Conservation (phyloP, 2,888 invertebrate genomes). For the Poecilobothrus nobilitatus region DNA sequence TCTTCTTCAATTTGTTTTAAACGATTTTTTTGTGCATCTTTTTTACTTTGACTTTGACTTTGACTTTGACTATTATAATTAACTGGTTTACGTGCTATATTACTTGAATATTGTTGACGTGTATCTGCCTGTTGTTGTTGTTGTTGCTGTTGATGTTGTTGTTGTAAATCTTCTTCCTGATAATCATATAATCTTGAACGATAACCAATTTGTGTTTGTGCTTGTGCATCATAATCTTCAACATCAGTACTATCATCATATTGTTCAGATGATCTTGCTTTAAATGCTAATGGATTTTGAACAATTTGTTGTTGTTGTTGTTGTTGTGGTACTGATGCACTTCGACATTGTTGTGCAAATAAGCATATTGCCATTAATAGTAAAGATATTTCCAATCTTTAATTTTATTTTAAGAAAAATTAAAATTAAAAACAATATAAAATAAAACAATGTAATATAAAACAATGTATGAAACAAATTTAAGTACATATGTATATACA, state of each 20-base stretch:
- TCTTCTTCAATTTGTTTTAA: constrained; percentile 51
- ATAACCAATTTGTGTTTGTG: constrained; percentile 41
- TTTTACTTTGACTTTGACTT: constrained; percentile 22
- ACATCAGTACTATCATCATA: constrained; percentile 21
- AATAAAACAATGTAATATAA: not conserved
- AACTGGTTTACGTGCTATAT: constrained; percentile 31
- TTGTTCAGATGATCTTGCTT: constrained; percentile 35
- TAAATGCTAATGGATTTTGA: constrained; percentile 36
- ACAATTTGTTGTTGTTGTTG: constrained; percentile 12
- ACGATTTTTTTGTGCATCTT: constrained; percentile 27
- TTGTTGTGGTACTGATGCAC: not conserved
- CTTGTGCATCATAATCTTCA: constrained; percentile 40
- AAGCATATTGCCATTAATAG: not conserved
- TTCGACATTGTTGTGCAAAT: not conserved
- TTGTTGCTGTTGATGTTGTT: constrained; percentile 39
- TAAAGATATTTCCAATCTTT: constrained; percentile 3
- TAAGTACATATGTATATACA: no score
- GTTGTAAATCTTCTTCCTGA: constrained; percentile 38
- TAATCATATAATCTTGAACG: constrained; percentile 37
- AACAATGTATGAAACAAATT: no score
- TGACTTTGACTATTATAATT: constrained; percentile 8
- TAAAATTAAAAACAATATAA: not conserved
- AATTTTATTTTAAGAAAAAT: not conserved
- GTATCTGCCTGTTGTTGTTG: constrained; percentile 18
- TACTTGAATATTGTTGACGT: constrained; percentile 32